Percentiles rank a stretch among this genome's conserved stretches.
phyloP scores from a whole-genome alignment of 2,113 vertebrate species.

The Onychostoma macrolepis region DNA sequence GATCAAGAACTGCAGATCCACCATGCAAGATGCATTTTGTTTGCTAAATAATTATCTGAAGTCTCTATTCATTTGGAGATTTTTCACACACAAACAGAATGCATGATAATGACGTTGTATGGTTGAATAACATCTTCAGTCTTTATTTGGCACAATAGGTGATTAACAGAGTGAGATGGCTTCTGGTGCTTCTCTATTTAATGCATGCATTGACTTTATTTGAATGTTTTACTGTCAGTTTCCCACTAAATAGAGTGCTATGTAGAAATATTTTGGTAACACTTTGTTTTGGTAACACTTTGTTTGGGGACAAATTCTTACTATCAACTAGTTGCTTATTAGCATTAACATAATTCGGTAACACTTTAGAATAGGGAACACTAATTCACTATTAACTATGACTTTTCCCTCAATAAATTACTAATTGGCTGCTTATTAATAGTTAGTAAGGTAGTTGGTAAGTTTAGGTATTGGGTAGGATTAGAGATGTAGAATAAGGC shows the following conservation, averaged over 20 bases:
- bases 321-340: no score
- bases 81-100: constrained; percentile 71
- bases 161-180: constrained; percentile 55
- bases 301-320: no score
- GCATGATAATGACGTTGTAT: constrained; percentile 62
- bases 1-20: constrained; percentile 68
- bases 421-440: no score
- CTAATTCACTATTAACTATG: no score
- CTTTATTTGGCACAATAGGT: constrained; percentile 68
- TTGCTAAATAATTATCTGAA: constrained; percentile 68
- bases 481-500: no score
- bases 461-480: no score
- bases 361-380: no score
- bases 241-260: not conserved
- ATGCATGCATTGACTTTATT: not conserved
- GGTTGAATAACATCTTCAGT: constrained; percentile 64
- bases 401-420: no score
- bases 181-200: constrained; percentile 34
- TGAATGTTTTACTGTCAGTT: not conserved
- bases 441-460: no score
- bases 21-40: constrained; percentile 76
- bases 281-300: no score
- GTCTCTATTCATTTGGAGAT: constrained; percentile 72
- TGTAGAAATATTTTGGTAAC: not conserved
- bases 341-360: no score